A percentile compares a stretch with the other conserved stretches of the same genome.
phyloP scores from a whole-genome alignment of 1,140 invertebrate genomes.

The Cyclina sinensis region DNA sequence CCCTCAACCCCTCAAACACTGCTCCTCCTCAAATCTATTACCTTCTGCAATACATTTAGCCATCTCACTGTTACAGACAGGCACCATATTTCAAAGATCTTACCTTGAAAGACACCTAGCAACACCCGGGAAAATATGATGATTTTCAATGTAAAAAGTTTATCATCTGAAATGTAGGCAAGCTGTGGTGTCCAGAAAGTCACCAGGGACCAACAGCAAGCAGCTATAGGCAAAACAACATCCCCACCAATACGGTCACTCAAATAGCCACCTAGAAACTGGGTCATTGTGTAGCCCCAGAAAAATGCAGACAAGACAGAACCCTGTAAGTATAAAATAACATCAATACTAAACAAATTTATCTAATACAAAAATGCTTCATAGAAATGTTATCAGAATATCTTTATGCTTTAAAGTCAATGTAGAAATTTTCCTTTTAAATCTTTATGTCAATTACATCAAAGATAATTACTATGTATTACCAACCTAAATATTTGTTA shows the following conservation, averaged over 20 bases:
- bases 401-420: too few relatives aligned
- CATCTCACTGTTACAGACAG: not conserved
- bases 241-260: constrained; percentile 91
- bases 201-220: constrained; percentile 90
- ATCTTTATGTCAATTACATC: too few relatives aligned
- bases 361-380: too few relatives aligned
- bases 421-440: too few relatives aligned
- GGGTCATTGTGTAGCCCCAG: constrained; percentile 92
- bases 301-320: constrained; percentile 92
- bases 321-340: constrained; percentile 86
- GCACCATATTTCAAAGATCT: not conserved
- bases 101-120: constrained; percentile 91
- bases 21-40: too few relatives aligned
- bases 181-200: constrained; percentile 91
- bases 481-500: too few relatives aligned
- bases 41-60: too few relatives aligned
- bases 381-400: too few relatives aligned
- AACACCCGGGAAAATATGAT: constrained; percentile 89
- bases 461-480: too few relatives aligned
- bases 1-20: too few relatives aligned
- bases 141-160: constrained; percentile 88
- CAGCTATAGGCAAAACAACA: constrained; percentile 89
- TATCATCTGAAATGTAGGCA: constrained; percentile 89
- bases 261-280: constrained; percentile 90
- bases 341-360: too few relatives aligned